Percentiles rank a stretch among this genome's conserved stretches.
Conservation (phyloP, 2,888 invertebrate genomes). For the Micropterix aruncella region DNA sequence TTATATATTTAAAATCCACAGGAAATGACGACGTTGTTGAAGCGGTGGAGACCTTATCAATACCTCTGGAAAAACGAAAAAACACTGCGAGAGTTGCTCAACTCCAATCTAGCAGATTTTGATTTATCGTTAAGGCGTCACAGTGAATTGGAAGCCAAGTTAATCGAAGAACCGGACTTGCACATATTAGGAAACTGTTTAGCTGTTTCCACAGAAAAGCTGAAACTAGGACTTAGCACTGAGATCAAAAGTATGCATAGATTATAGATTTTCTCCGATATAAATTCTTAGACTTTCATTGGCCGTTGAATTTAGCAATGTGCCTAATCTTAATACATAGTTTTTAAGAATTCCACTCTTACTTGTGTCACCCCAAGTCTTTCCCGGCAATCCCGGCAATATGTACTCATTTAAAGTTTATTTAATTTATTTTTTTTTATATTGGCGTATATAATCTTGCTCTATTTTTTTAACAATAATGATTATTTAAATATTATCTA, state of each 20-base stretch:
- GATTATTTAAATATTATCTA: too few species aligned
- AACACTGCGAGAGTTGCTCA: constrained; percentile 60
- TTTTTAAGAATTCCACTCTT: neutral
- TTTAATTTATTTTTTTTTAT: too few species aligned
- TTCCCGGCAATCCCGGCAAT: neutral
- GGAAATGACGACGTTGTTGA: constrained; percentile 71
- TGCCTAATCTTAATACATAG: constrained; percentile 1
- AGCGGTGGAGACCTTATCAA: constrained; percentile 79
- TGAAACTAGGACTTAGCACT: constrained; percentile 73
- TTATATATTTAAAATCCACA: too few species aligned
- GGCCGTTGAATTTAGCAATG: neutral
- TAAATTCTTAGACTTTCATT: constrained; percentile 6
- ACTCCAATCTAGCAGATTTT: constrained; percentile 60
- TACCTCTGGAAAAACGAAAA: constrained; percentile 80
- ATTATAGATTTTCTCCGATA: neutral
- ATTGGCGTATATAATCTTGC: too few species aligned
- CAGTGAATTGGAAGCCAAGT: constrained; percentile 59
- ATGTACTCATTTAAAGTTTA: too few species aligned
- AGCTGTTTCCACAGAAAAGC: constrained; percentile 65
- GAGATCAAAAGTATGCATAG: constrained; percentile 66
- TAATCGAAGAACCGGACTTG: constrained; percentile 59
- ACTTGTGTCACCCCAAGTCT: too few species aligned
- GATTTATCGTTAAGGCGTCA: constrained; percentile 60
- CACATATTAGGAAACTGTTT: constrained; percentile 59
- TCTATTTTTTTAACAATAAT: too few species aligned